Base-by-base conservation (phyloP, 1,140 invertebrate genomes). In the Pseudomyrmex sp. region DNA sequence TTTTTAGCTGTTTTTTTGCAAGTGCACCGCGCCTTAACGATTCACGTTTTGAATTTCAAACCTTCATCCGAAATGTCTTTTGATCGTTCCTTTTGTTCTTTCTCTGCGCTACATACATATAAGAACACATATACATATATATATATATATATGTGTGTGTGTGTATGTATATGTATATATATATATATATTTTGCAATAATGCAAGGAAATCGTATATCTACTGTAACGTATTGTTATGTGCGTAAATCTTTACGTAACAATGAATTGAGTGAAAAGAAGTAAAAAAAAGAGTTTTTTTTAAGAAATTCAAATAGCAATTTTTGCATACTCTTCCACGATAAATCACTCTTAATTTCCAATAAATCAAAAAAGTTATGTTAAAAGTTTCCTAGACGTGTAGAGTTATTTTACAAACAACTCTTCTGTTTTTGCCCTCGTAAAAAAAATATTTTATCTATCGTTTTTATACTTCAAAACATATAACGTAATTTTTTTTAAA, bases 1-100 rank as follows among this genome's bases (percentile, higher is more conserved):
- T 80, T 80, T 80, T 72, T 70, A 80, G 76, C 66, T 56, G 76
- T 54, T 80, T 70, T 70, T 61, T 80, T 66, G 56, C 54, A 44
- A 72, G 65, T 70, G 76, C 76, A 15, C 76, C 20, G 44, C 20
- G 44, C 13, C 59, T 44, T 70, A 80, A 80, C 52, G 76, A 80
- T 80, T 23, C 54, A 13, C 50, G 68, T 66, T 80, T 59, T 80
- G 56, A 80, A 80, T 80, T 80, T 80, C 66, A 59, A 72, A 23
- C 66, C 20, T 65, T 20, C n/a, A 23, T 12, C 9, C 44, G 15
- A 79, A 58, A 61, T 80, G 56, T 50, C 44, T 80, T 48, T 48
- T 46, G 66, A 58, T 5, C 44, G 52, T 10, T 44, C n/a, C n/a
- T 50, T 26, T 44, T 12, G 50, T 61, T 59, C 12, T 80, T 70